Evolutionary conservation across 2,113 vertebrate genomes (phyloP), one percentile per base, ranked within the genome.

Genomic region (Suricata suricatta): DNA sequence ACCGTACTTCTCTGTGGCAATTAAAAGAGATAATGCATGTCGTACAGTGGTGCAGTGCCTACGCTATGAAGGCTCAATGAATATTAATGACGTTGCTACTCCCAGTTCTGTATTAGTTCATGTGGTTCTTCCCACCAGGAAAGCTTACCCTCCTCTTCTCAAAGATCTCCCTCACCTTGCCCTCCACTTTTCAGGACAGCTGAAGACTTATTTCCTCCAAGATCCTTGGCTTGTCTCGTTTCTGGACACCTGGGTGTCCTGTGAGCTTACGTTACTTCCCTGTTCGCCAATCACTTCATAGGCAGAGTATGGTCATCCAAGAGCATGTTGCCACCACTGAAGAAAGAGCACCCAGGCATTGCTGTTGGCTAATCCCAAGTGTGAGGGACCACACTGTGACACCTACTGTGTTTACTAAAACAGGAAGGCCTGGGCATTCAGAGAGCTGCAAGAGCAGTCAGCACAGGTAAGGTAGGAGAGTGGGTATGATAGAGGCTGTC

Each of bases 181-280:
- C 11, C 23, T 3, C 17, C 47, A 19, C 63, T 15, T 94, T 72
- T 41, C 41, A 92, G 64, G 90, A 79, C 16, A 66, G 27, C 33
- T 33, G 7, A 41, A 82, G 4, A 21, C 31, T 31, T 12, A 21
- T 8, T 90, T 80, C 15, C 8, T 50, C 82, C 29, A 72, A 31
- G 35, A 21, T 50, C 38, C 23, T 38, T 71, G 21, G 3, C 11
- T 3, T 31, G 1, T 41, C 69, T 72, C 69, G 72, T 41, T 60
- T 15, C 68, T 25, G 47, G 54, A 88, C 44, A n/a, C 38, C 35
- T 41, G 35, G 19, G 2, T 69, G 14, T 7, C 64, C 21, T 9
- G 15, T 0, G 2, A 41, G 2, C n/a, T 83, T 8, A 31, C 19
- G 10, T 5, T 5, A 57, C 29, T 0, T 38, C 44, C 23, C 29